Conservation (phyloP, 2,113 vertebrate species). For the Haplotaxodon microlepis region DNA sequence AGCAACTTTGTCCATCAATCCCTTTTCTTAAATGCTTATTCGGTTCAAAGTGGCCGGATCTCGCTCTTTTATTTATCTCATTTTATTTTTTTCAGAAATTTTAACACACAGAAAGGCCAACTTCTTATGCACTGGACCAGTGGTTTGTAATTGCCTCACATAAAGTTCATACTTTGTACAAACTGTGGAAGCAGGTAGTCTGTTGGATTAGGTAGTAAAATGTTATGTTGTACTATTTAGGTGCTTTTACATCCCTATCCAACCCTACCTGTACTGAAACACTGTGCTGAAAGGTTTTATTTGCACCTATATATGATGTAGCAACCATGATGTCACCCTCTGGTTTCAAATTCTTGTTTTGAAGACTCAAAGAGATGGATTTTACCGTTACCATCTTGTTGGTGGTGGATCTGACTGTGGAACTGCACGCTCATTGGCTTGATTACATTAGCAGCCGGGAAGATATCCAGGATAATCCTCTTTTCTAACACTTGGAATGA, state of each 20-base stretch:
- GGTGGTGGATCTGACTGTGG: not conserved
- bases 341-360: not conserved
- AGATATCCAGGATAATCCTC: not conserved
- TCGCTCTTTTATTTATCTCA: not conserved
- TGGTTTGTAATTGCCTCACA: not conserved
- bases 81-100: not conserved
- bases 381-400: not conserved
- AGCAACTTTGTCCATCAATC: not conserved
- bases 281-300: not conserved
- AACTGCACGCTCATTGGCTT: not conserved
- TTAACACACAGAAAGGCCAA: not conserved
- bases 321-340: not conserved
- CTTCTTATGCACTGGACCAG: not conserved
- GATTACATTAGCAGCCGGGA: not conserved
- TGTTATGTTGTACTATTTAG: not conserved
- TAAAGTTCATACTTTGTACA: not conserved
- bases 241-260: not conserved
- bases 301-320: not conserved
- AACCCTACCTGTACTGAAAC: not conserved
- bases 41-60: rapidly evolving
- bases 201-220: not conserved
- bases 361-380: not conserved
- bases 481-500: not conserved
- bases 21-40: not conserved
- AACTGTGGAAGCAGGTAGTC: not conserved